Evolutionary conservation across 1,140 invertebrate species (phyloP), one percentile per base, ranked within the genome.

Genomic region (Eulimnadia texana): DNA sequence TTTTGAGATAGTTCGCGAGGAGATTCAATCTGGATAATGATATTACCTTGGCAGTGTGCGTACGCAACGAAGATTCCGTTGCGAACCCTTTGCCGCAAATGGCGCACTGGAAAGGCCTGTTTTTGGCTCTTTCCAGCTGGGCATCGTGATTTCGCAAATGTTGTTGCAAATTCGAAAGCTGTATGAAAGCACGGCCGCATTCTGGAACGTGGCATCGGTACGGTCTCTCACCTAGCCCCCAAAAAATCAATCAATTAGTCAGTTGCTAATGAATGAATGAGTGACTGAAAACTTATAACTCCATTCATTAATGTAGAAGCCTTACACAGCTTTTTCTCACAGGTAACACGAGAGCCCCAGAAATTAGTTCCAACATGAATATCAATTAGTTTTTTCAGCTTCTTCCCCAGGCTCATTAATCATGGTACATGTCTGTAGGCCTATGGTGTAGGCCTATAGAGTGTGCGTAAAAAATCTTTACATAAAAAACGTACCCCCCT

Each of bases 81-180:
- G 93, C 92, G 72, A 97, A 97, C 42, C 92, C 90, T 71, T 96
- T 93, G 61, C 93, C 91, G 75, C 93, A 98, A 69, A 96, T 93
- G 72, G 86, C 90, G 73, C 93, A 97, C 70, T 94, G 90, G 74
- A 94, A 95, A 24, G 91, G 91, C 61, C 91, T 78, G 75, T 93
- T 94, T 74, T 94, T 94, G 70, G 91, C 90, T 64, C 93, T 81
- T 72, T 95, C 91, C 62, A 94, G 86, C 73, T 95, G 91, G 60
- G 90, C 90, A 70, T 96, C 93, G 75, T 98, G 93, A 76, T 95
- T 97, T 64, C 93, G 79, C 65, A 97, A 82, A 72, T 98, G 93
- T 71, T 97, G 93, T 72, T 97, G 93, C 11, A 97, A 82, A 76
- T 97, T 98, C 28, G 92, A 95, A 68, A 97, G 80, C 77, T 98